These are phyloP conservation scores for Tympanuchus pallidicinctus DNA, from an alignment of 2,113 vertebrate species.

Conservation along the genomic window DNA sequence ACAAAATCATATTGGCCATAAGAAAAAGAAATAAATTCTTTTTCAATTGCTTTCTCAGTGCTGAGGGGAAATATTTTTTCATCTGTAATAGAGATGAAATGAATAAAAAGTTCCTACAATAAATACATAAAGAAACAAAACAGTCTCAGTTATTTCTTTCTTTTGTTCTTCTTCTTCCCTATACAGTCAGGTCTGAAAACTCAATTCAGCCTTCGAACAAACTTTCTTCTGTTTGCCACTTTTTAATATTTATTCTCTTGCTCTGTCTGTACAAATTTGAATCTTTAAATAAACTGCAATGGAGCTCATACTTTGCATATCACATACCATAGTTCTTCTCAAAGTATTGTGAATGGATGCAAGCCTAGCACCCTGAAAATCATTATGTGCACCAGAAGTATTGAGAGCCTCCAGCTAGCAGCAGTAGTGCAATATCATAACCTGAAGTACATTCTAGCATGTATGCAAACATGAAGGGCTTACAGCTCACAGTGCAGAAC, in stretches of 20 bases:
- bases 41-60: background rate
- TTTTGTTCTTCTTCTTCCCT: background rate
- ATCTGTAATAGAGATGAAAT: background rate
- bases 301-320: background rate
- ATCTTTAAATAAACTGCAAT: background rate
- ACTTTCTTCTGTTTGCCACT: background rate
- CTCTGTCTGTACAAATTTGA: background rate
- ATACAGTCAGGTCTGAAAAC: background rate
- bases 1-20: background rate
- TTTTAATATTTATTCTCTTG: background rate
- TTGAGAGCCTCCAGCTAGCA: background rate
- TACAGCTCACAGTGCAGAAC: background rate
- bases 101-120: background rate
- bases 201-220: background rate
- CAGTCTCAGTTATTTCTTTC: background rate
- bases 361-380: fast-evolving
- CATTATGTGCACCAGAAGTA: background rate
- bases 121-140: background rate
- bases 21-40: background rate
- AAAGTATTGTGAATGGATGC: background rate
- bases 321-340: background rate
- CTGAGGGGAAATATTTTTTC: background rate
- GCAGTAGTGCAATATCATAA: background rate
- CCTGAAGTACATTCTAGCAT: background rate
- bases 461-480: background rate